Evolutionary conservation across 2,113 vertebrate genomes (phyloP), one percentile per base, ranked within the genome.

Genomic region (Illadopsis cleaveri): DNA sequence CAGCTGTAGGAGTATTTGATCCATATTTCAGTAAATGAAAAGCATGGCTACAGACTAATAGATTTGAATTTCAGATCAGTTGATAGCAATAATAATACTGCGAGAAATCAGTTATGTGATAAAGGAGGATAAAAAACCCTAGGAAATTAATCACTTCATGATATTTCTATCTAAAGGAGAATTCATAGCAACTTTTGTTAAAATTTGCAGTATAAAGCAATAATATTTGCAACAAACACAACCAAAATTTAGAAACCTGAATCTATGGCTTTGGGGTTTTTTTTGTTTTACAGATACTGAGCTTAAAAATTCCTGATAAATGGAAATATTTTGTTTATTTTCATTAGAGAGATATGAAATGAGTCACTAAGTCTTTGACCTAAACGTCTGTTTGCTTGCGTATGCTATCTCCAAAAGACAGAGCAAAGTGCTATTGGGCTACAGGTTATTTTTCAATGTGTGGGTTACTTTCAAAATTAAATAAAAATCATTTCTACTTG

Each of bases 261-360:
- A 69, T 53, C 37, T 20, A 7, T 71, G 4, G 12, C 12, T 35
- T 85, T 0, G 5, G 17, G 2, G 0, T 9, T 37, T 38, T 30
- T 70, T 30, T 16, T 38, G 27, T 28, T 71, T 45, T 35, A 38
- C 11, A 57, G 19, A 57, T 15, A 48, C 27, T 47, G 35, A 53
- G 9, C 11, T 86, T 70, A 62, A 81, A 58, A 82, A 37, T 42
- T 73, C 42, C 30, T n/a, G 48, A 37, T 58, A 35, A 58, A 54
- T 18, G 8, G 35, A 81, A 54, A 44, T 37, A 61, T 77, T 72
- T 80, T 72, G 57, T 45, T 86, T 62, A 12, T 72, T 82, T 75
- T 66, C 18, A 33, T 48, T 79, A 75, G 16, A 81, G 58, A 50
- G 28, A 51, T 45, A 81, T 8, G 15, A 82, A 94, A 76, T 28